Evolutionary conservation across 2,888 invertebrate species (phyloP).

Genomic region (Mactromeris polynyma): DNA sequence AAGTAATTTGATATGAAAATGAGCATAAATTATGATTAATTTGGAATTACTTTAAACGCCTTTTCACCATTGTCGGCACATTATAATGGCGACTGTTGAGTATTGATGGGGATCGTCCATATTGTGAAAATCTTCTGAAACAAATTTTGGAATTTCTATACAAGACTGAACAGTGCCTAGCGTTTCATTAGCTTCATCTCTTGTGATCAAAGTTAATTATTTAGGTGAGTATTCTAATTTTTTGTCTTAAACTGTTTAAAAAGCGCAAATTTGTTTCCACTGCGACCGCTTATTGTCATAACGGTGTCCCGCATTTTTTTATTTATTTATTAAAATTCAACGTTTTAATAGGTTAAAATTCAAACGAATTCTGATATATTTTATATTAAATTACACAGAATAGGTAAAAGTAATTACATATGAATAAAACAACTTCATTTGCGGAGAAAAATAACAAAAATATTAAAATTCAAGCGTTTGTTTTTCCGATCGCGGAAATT

Average conservation of each 20-base stretch:
- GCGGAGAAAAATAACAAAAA: too few relatives aligned
- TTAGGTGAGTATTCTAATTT: not conserved
- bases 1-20: conserved; percentile 31
- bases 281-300: not conserved
- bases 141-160: not conserved
- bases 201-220: not conserved
- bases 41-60: conserved; percentile 55
- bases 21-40: conserved; percentile 70
- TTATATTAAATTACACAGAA: too few relatives aligned
- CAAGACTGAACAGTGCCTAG: not conserved
- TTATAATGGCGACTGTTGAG: not conserved
- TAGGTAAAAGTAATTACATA: too few relatives aligned
- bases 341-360: not conserved
- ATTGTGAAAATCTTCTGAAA: not conserved
- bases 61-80: conserved; percentile 28
- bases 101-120: not conserved
- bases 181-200: not conserved
- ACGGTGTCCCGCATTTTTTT: not conserved
- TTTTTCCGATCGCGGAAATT: too few relatives aligned
- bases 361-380: not conserved
- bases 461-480: too few relatives aligned
- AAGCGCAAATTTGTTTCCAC: not conserved
- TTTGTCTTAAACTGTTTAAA: not conserved
- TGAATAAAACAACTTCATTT: too few relatives aligned
- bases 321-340: too few relatives aligned